Evolutionary conservation across 2,797 vertebrate genomes (phyloP).

Genomic region (Sebastes trivittatus): DNA sequence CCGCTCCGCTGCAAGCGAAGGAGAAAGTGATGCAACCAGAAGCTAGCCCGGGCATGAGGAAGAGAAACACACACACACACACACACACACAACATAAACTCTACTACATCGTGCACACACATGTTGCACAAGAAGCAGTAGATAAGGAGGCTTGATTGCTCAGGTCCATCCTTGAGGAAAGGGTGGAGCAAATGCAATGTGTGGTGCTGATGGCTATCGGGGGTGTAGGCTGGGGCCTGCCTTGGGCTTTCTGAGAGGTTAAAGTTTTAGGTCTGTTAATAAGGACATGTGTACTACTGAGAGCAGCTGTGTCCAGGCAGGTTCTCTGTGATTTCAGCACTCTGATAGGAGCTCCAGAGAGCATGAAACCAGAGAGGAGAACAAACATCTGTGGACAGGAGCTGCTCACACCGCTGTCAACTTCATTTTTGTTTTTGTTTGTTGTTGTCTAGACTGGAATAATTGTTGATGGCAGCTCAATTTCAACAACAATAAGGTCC

Average conservation of each 20-base stretch:
- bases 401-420: background rate
- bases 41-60: constrained; percentile 47
- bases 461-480: background rate
- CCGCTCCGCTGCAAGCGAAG: background rate
- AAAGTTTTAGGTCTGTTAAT: background rate
- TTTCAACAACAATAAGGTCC: background rate
- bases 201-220: background rate
- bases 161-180: constrained; percentile 40
- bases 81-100: background rate
- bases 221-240: no score
- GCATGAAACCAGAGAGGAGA: background rate
- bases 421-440: background rate
- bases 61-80: background rate
- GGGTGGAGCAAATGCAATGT: constrained; percentile 23
- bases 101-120: background rate
- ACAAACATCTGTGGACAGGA: background rate
- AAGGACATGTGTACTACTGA: background rate
- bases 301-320: background rate
- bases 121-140: constrained; percentile 35
- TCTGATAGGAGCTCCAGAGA: background rate
- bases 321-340: background rate
- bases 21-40: constrained; percentile 53
- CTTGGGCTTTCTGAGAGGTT: background rate
- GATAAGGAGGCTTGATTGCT: constrained; percentile 23
- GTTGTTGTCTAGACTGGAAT: constrained; percentile 13